Base-by-base conservation (phyloP, 1,140 invertebrate species). In the Musca vetustissima region DNA sequence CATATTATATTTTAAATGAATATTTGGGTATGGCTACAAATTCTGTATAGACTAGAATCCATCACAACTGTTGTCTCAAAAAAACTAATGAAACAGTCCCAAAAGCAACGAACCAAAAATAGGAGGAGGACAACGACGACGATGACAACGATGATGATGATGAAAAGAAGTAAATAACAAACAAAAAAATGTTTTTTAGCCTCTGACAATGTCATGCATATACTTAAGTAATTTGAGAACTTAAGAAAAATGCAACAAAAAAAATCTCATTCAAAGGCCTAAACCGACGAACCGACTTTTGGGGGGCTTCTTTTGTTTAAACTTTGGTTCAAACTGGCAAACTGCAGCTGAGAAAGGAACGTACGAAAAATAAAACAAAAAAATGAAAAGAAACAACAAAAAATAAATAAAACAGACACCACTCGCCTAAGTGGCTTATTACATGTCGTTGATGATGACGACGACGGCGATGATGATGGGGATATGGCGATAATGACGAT, bases 231-330 rank as follows among this genome's bases (percentile, higher is more conserved):
- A 67, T 67, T 67, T 67, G 66, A 67, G 66, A 67, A 55, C 66
- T 43, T 67, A 49, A 22, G 25, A n/a, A 59, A 19, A 19, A 52
- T 21, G 22, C 17, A 52, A 19, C 1, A 49, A 49, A 49, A 65
- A n/a, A 65, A 65, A 65, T 15, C 13, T 14, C 17, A 55, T 67
- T 70, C 66, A 70, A 70, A 70, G 67, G 66, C 69, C 66, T 64
- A 67, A 70, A 68, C 66, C 69, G 69, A 67, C 66, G 57, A 64
- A 36, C 59, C 66, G 69, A 70, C 69, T 70, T 70, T 68, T 61
- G 57, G 69, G 61, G 65, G 69, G 69, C 69, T 70, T 70, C 69
- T 59, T 70, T 70, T 59, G 36, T 70, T 17, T 17, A 61, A 6
- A 65, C 28, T 24, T 43, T 52, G 47, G 28, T 50, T 22, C 48